Conservation (phyloP, 2,797 vertebrate species). For the Acanthurus leucopareius region DNA sequence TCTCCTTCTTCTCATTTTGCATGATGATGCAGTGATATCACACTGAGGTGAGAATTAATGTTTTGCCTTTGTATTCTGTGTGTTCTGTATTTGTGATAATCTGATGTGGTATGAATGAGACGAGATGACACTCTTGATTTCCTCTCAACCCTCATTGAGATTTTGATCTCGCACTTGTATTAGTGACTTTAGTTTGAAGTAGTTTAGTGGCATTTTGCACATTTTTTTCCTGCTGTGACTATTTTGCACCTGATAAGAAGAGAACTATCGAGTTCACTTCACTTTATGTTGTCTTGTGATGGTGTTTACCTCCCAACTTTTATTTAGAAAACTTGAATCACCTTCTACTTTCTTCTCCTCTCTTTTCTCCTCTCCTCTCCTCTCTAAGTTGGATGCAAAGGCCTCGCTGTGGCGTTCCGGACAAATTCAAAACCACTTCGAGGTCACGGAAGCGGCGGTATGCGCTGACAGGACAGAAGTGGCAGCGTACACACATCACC, state of each 20-base stretch:
- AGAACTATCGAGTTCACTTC: slow-evolving; percentile 59
- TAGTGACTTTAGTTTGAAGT: slow-evolving; percentile 44
- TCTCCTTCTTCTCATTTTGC: slow-evolving; percentile 81
- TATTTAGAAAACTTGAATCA: slow-evolving; percentile 16
- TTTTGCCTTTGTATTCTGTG: slow-evolving; percentile 59
- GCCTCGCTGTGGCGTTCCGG: slow-evolving; percentile 96
- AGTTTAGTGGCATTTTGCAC: slow-evolving; percentile 51
- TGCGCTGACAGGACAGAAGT: slow-evolving; percentile 97
- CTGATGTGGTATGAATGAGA: slow-evolving; percentile 60
- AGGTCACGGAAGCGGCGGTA: slow-evolving; percentile 94
- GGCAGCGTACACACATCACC: slow-evolving; percentile 98
- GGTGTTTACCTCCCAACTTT: slow-evolving; percentile 16
- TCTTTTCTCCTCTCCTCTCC: slow-evolving; percentile 1
- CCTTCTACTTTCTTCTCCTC: background rate
- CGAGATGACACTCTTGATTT: slow-evolving; percentile 5
- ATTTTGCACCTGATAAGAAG: slow-evolving; percentile 51
- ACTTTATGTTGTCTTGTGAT: slow-evolving; percentile 46
- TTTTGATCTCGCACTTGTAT: slow-evolving; percentile 14
- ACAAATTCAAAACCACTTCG: slow-evolving; percentile 89
- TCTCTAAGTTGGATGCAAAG: slow-evolving; percentile 96
- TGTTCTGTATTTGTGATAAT: slow-evolving; percentile 53
- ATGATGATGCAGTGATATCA: slow-evolving; percentile 85
- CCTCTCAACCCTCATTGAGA: slow-evolving; percentile 20
- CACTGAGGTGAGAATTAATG: slow-evolving; percentile 82
- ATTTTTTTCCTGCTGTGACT: slow-evolving; percentile 48